Evolutionary conservation across 2,113 vertebrate genomes (phyloP), one percentile per base, ranked within the genome.

Genomic region (Pseudois nayaur): DNA sequence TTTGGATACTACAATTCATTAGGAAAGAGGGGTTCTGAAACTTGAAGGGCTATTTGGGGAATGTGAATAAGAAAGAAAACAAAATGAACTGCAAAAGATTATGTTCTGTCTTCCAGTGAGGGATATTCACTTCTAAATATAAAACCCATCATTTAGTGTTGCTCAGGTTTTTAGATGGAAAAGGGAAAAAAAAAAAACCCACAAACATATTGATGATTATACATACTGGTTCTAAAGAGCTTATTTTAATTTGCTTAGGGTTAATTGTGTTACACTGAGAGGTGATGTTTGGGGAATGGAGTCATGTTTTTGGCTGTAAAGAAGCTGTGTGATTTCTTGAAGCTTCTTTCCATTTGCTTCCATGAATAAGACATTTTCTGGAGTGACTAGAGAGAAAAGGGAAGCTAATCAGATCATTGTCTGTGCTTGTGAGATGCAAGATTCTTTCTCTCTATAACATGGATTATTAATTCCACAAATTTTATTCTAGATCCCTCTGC

Each of bases 401-500:
- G 40, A 97, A 87, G 52, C 60, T 89, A 81, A 94, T 92, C 57
- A 92, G 83, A 95, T 64, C 43, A 81, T 95, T 74, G 85, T 57
- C 87, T 98, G 93, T 87, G 89, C 81, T 81, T 95, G 88, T 83
- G 64, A n/a, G 62, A 87, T 90, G 87, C 62, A 88, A 82, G 67
- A 95, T 95, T 96, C 31, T 97, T 97, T 96, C 62, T 78, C 93
- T 60, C 71, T 97, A 91, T 91, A 93, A 95, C 98, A 98, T 96
- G n/a, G 85, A 33, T 95, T 98, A 97, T 97, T 97, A 98, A 97
- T 98, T 97, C 92, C 43, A 59, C 50, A 98, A 84, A 36, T 10
- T 40, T 94, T 97, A 93, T 91, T 76, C 88, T 98, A 97, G 97
- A 94, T 98, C 97, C 95, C 87, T 98, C 91, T 98, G 96, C 74